These are phyloP conservation scores for Zosterops pallidus DNA, from an alignment of 2,113 vertebrate species.

Conservation along the genomic window DNA sequence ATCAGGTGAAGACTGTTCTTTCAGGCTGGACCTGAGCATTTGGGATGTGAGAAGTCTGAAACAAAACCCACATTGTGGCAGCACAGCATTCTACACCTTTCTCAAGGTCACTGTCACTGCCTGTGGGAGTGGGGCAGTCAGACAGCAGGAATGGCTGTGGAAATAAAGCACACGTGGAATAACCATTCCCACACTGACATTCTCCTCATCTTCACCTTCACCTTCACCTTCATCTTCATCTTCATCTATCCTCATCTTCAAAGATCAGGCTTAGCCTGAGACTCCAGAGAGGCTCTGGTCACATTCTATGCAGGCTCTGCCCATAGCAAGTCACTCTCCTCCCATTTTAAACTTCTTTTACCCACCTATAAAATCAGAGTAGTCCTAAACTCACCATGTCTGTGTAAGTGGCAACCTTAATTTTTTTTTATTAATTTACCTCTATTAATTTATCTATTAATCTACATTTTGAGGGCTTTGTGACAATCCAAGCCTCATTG, in stretches of 20 bases:
- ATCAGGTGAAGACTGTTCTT: background rate
- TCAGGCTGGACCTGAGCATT: background rate
- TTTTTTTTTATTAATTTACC: background rate
- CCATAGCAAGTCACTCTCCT: background rate
- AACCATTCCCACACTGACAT: background rate
- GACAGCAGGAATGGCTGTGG: background rate
- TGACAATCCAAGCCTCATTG: background rate
- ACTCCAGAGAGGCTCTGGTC: background rate
- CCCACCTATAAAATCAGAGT: background rate
- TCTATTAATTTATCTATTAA: background rate
- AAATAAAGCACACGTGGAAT: background rate
- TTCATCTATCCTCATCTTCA: background rate
- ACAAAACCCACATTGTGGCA: background rate
- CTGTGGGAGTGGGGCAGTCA: background rate
- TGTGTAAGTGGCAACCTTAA: background rate
- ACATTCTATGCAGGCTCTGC: background rate
- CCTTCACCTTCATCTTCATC: background rate
- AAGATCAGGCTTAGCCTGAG: background rate
- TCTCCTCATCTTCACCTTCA: background rate
- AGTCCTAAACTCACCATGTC: background rate
- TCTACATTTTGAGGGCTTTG: background rate
- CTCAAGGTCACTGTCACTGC: background rate
- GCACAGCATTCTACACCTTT: background rate
- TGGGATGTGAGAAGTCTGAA: background rate
- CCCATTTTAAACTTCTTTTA: background rate